Evolutionary conservation across 2,888 invertebrate genomes (phyloP).

Genomic region (Fragum fragum): DNA sequence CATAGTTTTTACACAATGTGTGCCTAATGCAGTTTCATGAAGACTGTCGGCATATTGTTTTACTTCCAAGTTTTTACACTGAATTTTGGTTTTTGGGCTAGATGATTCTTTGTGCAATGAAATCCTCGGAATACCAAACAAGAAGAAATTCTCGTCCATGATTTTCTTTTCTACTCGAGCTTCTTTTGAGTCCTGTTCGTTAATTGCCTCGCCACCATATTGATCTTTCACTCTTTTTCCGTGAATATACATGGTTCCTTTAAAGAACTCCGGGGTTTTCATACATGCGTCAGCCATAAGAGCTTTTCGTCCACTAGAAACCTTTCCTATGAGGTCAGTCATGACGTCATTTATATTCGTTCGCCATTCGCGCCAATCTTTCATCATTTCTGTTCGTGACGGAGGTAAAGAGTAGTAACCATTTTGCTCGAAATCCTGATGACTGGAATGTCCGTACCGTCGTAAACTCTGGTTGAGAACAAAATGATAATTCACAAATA

Average conservation of each 20-base stretch:
- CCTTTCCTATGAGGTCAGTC: conserved; percentile 15
- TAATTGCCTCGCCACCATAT: conserved; percentile 45
- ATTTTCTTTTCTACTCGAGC: conserved; percentile 38
- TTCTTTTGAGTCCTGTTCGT: conserved; percentile 30
- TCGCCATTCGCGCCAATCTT: conserved; percentile 47
- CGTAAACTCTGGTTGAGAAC: conserved; percentile 25
- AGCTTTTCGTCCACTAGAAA: neutral
- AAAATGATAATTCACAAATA: too few relatives aligned
- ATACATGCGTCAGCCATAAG: conserved; percentile 20
- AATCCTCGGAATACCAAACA: conserved; percentile 51
- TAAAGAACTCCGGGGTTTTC: conserved; percentile 49
- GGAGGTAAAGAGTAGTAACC: conserved; percentile 43
- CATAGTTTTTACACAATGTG: neutral
- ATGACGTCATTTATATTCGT: conserved; percentile 29
- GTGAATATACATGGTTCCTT: conserved; percentile 36
- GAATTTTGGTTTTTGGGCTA: neutral
- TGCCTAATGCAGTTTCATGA: too few relatives aligned
- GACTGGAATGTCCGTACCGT: conserved; percentile 4
- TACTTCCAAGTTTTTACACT: neutral
- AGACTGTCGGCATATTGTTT: too few relatives aligned
- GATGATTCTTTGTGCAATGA: neutral
- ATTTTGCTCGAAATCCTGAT: neutral
- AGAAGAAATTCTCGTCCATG: conserved; percentile 52
- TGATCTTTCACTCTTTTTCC: conserved; percentile 43
- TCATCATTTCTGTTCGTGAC: conserved; percentile 21